phyloP scores from a whole-genome alignment of 2,113 vertebrate species.

The Coracopsis vasa region DNA sequence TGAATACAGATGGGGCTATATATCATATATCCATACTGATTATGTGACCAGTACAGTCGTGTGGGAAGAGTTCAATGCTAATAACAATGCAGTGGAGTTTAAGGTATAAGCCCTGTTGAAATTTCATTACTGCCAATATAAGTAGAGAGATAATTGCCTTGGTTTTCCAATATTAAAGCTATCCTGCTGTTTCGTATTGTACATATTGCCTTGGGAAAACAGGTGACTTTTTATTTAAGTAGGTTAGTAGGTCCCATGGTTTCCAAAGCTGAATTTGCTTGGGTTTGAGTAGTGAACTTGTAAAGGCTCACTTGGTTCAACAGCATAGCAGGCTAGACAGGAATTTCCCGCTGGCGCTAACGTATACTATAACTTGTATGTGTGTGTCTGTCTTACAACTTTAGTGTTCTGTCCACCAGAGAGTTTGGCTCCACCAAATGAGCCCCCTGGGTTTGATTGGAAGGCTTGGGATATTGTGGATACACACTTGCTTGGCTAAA shows the following conservation, averaged over 20 bases:
- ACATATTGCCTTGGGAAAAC: neutral
- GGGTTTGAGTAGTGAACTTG: constrained; percentile 29
- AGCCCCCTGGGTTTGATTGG: neutral
- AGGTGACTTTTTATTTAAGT: neutral
- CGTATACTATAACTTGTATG: constrained; percentile 51
- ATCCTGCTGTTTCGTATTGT: neutral
- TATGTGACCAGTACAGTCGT: neutral
- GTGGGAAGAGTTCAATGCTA: neutral
- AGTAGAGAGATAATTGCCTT: neutral
- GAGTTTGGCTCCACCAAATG: neutral
- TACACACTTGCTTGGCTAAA: neutral
- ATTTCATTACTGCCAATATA: neutral
- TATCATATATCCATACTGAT: neutral
- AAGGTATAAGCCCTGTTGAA: neutral
- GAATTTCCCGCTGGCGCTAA: constrained; percentile 51
- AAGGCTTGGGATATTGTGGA: neutral
- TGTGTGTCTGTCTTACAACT: constrained; percentile 1
- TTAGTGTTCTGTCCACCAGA: neutral
- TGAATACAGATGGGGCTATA: neutral
- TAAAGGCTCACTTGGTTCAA: constrained; percentile 25
- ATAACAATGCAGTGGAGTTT: neutral
- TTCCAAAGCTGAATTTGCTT: constrained; percentile 4
- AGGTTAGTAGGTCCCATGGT: neutral
- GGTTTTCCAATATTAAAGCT: neutral
- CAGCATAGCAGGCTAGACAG: constrained; percentile 29